Base-by-base conservation (phyloP, 64 coral and sea anemone genomes). In the Montipora sp. region DNA sequence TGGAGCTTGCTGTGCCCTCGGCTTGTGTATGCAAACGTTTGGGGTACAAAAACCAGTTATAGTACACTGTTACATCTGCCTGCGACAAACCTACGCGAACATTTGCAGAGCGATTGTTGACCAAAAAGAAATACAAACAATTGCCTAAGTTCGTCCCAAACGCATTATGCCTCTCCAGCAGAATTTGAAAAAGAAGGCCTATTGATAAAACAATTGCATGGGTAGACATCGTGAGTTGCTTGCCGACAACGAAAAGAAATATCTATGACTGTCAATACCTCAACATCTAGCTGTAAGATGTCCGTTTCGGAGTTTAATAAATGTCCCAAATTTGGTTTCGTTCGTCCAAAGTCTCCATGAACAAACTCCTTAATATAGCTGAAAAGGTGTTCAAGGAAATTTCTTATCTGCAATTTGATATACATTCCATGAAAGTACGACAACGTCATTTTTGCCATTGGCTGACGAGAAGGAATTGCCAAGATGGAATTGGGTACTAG, bases 321-420 rank as follows among this genome's bases (percentile, higher is more conserved):
- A 4, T 73, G 80, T 16, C 91, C 89, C 8, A 99, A 79, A 75
- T 94, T 94, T 18, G 98, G 98, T 58, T 96, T 90, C 5, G 98
- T 99, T 61, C 98, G 83, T 50, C 98, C 98, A 81, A 99, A 99
- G 89, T 99, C 98, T 50, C 98, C 95, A 75, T 99, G 98, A 10
- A 96, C 98, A 87, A 99, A 99, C 84, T 99, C 98, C 13, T 99
- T 99, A 14, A 99, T 76, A 83, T 99, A 99, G n/a, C 98, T 99
- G 14, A n/a, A 70, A 18, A 57, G 10, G 0, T 57, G 80, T 98
- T 74, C 11, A 98, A 95, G 48, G 96, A 83, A 73, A 59, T 12
- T 5, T 70, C 18, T 47, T 10, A 3, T 63, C 53, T 21, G 13
- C 45, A 48, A 23, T 15, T 21, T 2, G 5, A 71, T 18, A 5